phyloP scores from a whole-genome alignment of 2,113 vertebrate species.

The Antennarius striatus region DNA sequence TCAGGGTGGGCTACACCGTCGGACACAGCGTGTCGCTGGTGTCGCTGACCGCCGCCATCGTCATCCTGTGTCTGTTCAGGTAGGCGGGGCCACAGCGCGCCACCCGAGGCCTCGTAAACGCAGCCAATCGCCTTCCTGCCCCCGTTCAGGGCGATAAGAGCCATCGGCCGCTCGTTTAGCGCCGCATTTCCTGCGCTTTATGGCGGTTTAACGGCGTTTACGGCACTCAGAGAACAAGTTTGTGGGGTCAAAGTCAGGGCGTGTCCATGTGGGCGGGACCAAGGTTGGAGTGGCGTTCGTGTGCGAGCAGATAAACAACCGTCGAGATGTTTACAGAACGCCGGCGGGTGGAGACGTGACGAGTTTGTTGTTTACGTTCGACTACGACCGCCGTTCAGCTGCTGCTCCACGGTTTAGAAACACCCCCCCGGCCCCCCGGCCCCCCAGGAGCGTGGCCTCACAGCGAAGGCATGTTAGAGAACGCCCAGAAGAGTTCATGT shows the following conservation, averaged over 20 bases:
- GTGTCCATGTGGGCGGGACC: too few species aligned
- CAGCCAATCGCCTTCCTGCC: conserved; percentile 22
- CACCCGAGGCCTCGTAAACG: conserved; percentile 21
- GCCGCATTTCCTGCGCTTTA: conserved; percentile 33
- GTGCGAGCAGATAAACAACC: conserved; percentile 45
- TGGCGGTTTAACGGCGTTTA: conserved; percentile 44
- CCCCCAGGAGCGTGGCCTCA: conserved; percentile 30
- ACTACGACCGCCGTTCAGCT: conserved; percentile 14
- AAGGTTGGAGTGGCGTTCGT: too few species aligned
- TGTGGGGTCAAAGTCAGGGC: too few species aligned
- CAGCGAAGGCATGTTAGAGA: conserved; percentile 38
- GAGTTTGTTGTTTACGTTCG: conserved; percentile 50
- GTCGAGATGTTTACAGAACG: conserved; percentile 54
- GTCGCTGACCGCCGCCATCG: conserved; percentile 86
- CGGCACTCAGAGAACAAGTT: too few species aligned
- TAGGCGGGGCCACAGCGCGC: conserved; percentile 38
- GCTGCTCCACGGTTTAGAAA: conserved; percentile 41
- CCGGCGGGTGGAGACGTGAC: conserved; percentile 1
- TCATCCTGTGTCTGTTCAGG: conserved; percentile 81
- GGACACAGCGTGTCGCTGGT: conserved; percentile 91
- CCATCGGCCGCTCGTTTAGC: background rate
- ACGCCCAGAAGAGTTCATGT: conserved; percentile 1
- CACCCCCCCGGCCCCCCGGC: conserved; percentile 13
- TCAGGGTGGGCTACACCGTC: conserved; percentile 93
- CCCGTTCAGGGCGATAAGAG: conserved; percentile 40